Percentiles rank a stretch among this genome's conserved stretches.
Conservation (phyloP, 2,113 vertebrate species). For the Rana temporaria region DNA sequence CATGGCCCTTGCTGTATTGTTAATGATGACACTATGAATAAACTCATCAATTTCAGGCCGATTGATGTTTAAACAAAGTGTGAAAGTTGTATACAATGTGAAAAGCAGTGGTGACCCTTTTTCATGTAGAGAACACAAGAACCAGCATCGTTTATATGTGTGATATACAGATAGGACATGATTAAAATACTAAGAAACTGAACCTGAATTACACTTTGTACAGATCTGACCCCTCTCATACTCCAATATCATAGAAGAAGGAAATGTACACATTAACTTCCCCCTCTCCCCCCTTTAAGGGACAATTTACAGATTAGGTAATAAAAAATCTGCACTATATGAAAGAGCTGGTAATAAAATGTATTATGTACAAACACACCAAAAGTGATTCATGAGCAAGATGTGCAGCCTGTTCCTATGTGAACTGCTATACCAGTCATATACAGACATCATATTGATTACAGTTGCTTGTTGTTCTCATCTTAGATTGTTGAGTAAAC, state of each 20-base stretch:
- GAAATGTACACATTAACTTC: no score
- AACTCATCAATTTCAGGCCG: constrained; percentile 12
- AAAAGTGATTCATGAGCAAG: no score
- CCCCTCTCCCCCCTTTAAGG: no score
- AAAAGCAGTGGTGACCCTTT: constrained; percentile 6
- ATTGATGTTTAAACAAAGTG: constrained; percentile 48
- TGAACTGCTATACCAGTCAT: no score
- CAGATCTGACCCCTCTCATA: not conserved
- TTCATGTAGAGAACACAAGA: constrained; percentile 5
- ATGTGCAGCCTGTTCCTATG: no score
- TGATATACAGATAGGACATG: constrained; percentile 26
- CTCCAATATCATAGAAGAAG: not conserved
- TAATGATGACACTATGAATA: constrained; percentile 42
- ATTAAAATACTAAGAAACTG: not conserved
- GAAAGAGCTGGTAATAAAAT: no score
- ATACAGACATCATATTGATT: no score
- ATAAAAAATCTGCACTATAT: no score
- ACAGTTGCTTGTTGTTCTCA: no score
- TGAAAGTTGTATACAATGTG: constrained; percentile 20
- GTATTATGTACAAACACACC: no score
- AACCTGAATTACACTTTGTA: constrained; percentile 1
- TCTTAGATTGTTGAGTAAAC: no score
- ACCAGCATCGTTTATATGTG: constrained; percentile 15
- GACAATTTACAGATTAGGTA: no score
- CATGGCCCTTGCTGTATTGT: not conserved